Base-by-base conservation (phyloP, 2,113 vertebrate species). In the Motacilla alba region DNA sequence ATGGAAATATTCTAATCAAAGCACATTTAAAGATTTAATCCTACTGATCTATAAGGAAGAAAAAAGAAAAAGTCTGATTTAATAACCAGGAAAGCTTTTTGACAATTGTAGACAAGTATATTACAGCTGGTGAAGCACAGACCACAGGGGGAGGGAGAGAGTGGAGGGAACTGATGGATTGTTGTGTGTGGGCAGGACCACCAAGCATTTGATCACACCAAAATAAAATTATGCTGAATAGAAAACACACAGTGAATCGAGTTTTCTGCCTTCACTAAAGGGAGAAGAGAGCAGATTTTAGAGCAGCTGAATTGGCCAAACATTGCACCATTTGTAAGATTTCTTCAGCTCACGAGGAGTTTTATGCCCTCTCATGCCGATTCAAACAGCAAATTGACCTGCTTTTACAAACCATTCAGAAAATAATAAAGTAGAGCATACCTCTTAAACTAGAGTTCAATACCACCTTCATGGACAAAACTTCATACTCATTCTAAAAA, bases 211-310 rank as follows among this genome's bases (percentile, higher is more conserved):
- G 74, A 89, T 94, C 79, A 33, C 68, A 79, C 63, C 76, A 76
- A 94, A 96, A 95, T 84, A 95, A 93, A 90, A 95, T 63, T 37
- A 94, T 73, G 95, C 89, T 94, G 83, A 80, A 91, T 16, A 80
- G 83, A 84, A 94, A 94, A 83, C 74, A 96, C 44, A 49, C 8
- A 64, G 83, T 0, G 5, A 95, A 63, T 78, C 17, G 63, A 73
- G 80, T 81, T 89, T 68, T 66, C 64, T 80, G 41, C 75, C 22
- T 35, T 70, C 21, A 76, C 72, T 59, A 70, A 78, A 70, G n/a
- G 23, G 75, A 96, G 80, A 49, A 76, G 19, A 88, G 58, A 76
- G 43, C 64, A 92, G 62, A 87, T 97, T 95, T 95, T 76, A 95
- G 67, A 21, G 22, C 33, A 78, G 50, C 50, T 82, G 81, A 86